Conservation (phyloP, 2,797 vertebrate genomes). For the Neoniphon sammara region DNA sequence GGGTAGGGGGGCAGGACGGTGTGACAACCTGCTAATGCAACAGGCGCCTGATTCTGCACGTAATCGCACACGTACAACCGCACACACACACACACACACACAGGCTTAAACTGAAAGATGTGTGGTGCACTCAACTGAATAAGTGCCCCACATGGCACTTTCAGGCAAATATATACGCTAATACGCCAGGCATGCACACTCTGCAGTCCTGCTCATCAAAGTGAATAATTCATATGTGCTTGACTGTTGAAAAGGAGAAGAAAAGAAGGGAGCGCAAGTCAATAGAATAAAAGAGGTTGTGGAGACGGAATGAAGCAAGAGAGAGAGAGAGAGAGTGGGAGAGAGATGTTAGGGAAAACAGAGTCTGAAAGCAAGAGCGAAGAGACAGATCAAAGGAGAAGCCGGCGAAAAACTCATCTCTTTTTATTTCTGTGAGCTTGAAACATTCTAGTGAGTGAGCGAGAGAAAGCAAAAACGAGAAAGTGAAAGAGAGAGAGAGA, state of each 20-base stretch:
- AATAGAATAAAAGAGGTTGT: constrained; percentile 26
- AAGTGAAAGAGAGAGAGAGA: background rate
- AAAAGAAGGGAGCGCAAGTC: constrained; percentile 36
- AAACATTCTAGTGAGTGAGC: constrained; percentile 35
- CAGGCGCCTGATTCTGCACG: background rate
- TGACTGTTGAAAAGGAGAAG: constrained; percentile 50
- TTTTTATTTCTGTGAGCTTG: constrained; percentile 38
- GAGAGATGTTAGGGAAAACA: background rate
- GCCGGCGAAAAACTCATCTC: constrained; percentile 42
- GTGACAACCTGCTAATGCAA: background rate
- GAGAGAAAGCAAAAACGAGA: constrained; percentile 12
- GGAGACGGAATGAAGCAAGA: constrained; percentile 42
- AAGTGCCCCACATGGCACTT: constrained; percentile 14
- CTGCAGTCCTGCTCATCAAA: constrained; percentile 71
- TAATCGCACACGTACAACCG: constrained; percentile 1
- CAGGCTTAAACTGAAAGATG: constrained; percentile 7
- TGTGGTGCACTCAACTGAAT: constrained; percentile 7
- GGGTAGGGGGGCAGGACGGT: background rate
- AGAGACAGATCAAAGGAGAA: constrained; percentile 60
- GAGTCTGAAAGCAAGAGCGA: background rate
- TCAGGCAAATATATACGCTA: constrained; percentile 39
- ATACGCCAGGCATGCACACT: constrained; percentile 44
- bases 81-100: constrained; percentile 7
- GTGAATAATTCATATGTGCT: constrained; percentile 80
- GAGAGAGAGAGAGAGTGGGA: background rate